Conservation (phyloP, 2,888 invertebrate species). For the Cephus pulcher region DNA sequence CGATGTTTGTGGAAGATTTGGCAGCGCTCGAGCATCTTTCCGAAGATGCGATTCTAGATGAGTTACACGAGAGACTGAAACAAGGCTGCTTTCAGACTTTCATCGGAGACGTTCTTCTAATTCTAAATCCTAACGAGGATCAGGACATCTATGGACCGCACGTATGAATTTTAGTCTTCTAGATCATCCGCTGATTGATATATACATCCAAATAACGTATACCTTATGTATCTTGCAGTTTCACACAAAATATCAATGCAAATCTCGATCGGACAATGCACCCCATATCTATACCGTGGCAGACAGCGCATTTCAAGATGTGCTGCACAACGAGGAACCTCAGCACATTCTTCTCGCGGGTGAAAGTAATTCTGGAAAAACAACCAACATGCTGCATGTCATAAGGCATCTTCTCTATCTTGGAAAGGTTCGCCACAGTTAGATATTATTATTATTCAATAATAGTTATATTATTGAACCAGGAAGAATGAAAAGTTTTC, state of each 20-base stretch:
- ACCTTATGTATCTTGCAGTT: slow-evolving; percentile 70
- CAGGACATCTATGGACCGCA: slow-evolving; percentile 79
- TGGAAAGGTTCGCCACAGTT: slow-evolving; percentile 72
- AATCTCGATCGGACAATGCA: slow-evolving; percentile 88
- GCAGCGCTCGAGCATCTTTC: slow-evolving; percentile 80
- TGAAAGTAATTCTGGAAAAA: slow-evolving; percentile 93
- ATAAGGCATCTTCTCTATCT: slow-evolving; percentile 85
- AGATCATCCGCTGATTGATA: not conserved
- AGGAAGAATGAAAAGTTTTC: not conserved
- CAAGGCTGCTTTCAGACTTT: slow-evolving; percentile 81
- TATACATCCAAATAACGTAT: not conserved
- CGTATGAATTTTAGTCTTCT: slow-evolving; percentile 66
- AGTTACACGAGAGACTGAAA: slow-evolving; percentile 76
- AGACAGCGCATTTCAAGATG: slow-evolving; percentile 91
- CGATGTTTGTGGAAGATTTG: slow-evolving; percentile 85
- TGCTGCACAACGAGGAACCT: slow-evolving; percentile 86
- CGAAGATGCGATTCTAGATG: slow-evolving; percentile 79
- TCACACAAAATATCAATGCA: slow-evolving; percentile 83
- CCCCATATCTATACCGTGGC: slow-evolving; percentile 92
- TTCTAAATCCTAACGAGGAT: slow-evolving; percentile 83
- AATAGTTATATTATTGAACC: not conserved
- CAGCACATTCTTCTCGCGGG: slow-evolving; percentile 91
- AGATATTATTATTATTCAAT: no score
- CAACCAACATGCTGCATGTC: slow-evolving; percentile 83
- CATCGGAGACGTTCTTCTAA: slow-evolving; percentile 82